These are phyloP conservation scores for Silurus lanzhouensis DNA, from an alignment of 2,797 vertebrate genomes.

Conservation along the genomic window DNA sequence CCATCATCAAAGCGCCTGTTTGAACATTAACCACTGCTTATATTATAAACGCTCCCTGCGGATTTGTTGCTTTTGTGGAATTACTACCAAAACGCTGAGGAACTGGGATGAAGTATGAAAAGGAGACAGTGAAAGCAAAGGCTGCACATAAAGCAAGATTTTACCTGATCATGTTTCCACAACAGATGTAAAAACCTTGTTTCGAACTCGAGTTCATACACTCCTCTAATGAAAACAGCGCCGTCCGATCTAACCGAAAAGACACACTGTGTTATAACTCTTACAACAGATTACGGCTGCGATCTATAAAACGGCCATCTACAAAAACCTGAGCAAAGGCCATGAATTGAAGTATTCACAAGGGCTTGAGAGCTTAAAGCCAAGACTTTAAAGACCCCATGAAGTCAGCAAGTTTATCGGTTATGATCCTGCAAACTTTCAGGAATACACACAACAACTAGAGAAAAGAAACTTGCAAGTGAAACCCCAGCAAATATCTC, in stretches of 20 bases:
- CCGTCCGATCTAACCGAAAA: not conserved
- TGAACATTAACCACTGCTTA: not conserved
- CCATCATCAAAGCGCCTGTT: constrained; percentile 13
- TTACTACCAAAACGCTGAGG: not conserved
- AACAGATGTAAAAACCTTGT: not conserved
- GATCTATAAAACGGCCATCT: not conserved
- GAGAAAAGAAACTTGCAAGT: not conserved
- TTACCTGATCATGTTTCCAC: not conserved
- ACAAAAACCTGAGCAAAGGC: not conserved
- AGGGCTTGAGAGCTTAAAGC: constrained; percentile 8
- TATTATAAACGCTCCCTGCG: constrained; percentile 12
- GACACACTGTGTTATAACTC: not conserved
- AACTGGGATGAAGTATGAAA: constrained; percentile 9
- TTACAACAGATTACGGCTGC: not conserved
- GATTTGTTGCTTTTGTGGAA: constrained; percentile 19
- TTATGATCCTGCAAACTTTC: constrained; percentile 8
- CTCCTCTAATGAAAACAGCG: not conserved
- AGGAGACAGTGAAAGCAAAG: not conserved
- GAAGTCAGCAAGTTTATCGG: constrained; percentile 38
- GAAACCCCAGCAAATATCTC: not conserved
- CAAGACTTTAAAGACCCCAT: constrained; percentile 20
- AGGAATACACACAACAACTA: constrained; percentile 17
- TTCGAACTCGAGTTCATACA: not conserved
- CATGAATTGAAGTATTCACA: constrained; percentile 16
- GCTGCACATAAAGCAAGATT: not conserved